A percentile compares a stretch with the other conserved stretches of the same genome.
These are phyloP conservation scores for Ectobius pallidus DNA, from an alignment of 2,888 invertebrate genomes.

Conservation along the genomic window DNA sequence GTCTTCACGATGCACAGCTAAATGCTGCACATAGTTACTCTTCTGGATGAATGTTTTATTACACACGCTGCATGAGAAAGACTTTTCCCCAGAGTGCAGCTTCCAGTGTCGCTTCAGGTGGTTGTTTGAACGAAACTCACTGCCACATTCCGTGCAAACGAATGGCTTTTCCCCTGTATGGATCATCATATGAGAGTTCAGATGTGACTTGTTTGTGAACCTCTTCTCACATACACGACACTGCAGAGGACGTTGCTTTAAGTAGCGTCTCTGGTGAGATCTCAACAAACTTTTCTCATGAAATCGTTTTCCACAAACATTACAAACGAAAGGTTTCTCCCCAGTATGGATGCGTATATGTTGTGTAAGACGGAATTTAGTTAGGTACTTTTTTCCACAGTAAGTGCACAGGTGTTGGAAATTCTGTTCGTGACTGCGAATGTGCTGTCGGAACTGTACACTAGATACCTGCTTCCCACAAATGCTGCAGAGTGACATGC, in stretches of 20 bases:
- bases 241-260: not conserved
- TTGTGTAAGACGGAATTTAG: constrained; percentile 3
- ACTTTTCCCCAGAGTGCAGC: constrained; percentile 6
- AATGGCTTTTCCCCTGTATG: constrained; percentile 15
- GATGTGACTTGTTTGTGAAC: not conserved
- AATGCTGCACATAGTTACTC: constrained; percentile 10
- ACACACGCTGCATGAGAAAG: not conserved
- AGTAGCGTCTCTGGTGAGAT: constrained; percentile 4
- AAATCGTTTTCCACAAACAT: not conserved
- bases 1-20: constrained; percentile 6
- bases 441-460: not conserved
- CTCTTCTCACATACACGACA: constrained; percentile 1
- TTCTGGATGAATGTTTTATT: constrained; percentile 15
- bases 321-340: constrained; percentile 6
- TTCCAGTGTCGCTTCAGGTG: constrained; percentile 15
- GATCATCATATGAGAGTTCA: constrained; percentile 4
- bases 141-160: not conserved
- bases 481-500: not conserved
- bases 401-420: constrained; percentile 13
- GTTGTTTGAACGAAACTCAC: not conserved
- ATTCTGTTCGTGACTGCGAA: constrained; percentile 2
- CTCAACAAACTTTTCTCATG: constrained; percentile 2
- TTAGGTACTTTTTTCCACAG: constrained; percentile 7
- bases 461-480: constrained; percentile 4
- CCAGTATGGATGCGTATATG: not conserved